A percentile compares a stretch with the other conserved stretches of the same genome.
phyloP scores from a whole-genome alignment of 2,113 vertebrate species.

The Callorhinus ursinus region DNA sequence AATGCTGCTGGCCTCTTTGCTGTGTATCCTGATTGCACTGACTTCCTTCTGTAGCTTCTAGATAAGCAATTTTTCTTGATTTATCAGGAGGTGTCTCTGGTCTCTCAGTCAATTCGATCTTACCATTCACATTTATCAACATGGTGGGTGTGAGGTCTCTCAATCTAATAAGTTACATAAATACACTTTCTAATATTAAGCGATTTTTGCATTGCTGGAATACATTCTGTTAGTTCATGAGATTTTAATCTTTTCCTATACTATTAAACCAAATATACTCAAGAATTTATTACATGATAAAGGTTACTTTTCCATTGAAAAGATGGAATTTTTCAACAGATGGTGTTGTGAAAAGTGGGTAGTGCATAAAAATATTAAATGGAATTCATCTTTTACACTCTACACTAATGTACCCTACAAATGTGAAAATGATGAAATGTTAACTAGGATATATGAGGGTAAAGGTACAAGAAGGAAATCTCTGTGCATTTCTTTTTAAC shows the following conservation, averaged over 20 bases:
- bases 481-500: neutral
- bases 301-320: conserved; percentile 30
- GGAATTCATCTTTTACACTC: neutral
- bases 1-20: conserved; percentile 52
- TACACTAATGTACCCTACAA: neutral
- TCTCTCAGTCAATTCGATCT: conserved; percentile 42
- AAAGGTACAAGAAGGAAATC: conserved; percentile 15
- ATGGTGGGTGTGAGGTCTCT: conserved; percentile 4
- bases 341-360: neutral
- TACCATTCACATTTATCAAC: conserved; percentile 55
- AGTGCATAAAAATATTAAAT: conserved; percentile 12
- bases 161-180: conserved; percentile 51
- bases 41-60: conserved; percentile 74
- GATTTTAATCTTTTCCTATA: conserved; percentile 27
- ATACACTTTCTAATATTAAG: neutral
- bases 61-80: conserved; percentile 74
- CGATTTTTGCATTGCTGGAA: neutral
- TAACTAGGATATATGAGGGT: neutral
- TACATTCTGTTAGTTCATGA: neutral
- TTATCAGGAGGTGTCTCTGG: conserved; percentile 65
- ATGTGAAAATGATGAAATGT: neutral
- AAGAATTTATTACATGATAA: neutral
- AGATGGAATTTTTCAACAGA: conserved; percentile 9
- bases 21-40: conserved; percentile 50
- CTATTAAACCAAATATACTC: conserved; percentile 2